Evolutionary conservation across 2,888 invertebrate genomes (phyloP).

Genomic region (Mesoligia furuncula): DNA sequence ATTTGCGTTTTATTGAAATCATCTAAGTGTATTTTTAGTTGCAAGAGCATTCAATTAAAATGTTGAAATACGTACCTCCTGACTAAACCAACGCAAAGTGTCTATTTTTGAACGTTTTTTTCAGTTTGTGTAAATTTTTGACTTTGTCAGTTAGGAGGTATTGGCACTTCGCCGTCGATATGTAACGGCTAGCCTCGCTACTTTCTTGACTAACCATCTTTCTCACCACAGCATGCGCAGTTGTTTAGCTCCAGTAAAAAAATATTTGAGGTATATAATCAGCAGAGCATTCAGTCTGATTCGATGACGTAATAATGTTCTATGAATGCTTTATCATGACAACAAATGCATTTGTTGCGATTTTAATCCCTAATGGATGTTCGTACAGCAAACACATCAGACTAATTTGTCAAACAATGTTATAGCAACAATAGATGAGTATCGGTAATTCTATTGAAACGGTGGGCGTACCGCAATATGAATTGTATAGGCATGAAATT

Average conservation of each 20-base stretch:
- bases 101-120: too few species aligned
- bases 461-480: slow-evolving; percentile 18
- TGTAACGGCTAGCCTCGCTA: background rate
- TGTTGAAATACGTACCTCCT: too few species aligned
- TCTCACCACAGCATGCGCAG: background rate
- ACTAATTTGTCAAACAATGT: slow-evolving; percentile 22
- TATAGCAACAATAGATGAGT: slow-evolving; percentile 14
- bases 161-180: too few species aligned
- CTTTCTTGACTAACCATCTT: background rate
- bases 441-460: slow-evolving; percentile 17
- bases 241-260: background rate
- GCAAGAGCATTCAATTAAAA: too few species aligned
- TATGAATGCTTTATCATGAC: background rate
- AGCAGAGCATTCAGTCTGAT: background rate
- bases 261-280: background rate
- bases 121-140: too few species aligned
- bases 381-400: slow-evolving; percentile 7
- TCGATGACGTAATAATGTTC: background rate
- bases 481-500: slow-evolving; percentile 20
- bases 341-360: background rate
- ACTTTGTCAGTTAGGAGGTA: too few species aligned
- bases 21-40: too few species aligned
- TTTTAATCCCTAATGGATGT: slow-evolving; percentile 13
- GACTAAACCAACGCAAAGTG: too few species aligned
- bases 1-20: too few species aligned